Conservation (phyloP, 2,888 invertebrate species). For the Eubasilissa splendida region DNA sequence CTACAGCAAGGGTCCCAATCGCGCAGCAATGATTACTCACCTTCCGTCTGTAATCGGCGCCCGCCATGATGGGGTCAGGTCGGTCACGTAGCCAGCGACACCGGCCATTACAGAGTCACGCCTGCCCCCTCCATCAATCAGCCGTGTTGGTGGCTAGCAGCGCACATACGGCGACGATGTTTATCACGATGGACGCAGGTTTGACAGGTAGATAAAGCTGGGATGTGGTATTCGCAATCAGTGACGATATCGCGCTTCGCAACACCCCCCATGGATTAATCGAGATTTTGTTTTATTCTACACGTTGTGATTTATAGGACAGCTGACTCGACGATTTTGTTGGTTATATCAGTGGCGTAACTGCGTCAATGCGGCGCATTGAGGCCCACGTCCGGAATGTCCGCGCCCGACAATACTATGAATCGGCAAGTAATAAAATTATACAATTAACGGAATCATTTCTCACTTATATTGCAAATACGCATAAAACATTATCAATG, state of each 20-base stretch:
- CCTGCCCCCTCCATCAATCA: background rate
- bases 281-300: constrained; percentile 3
- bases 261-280: background rate
- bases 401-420: too few species aligned
- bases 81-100: background rate
- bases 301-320: background rate
- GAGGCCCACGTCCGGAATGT: too few species aligned
- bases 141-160: too few species aligned
- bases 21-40: background rate
- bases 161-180: too few species aligned
- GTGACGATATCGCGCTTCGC: background rate
- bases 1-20: background rate
- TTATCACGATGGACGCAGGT: background rate
- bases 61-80: background rate
- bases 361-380: too few species aligned
- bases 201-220: background rate
- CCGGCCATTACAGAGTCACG: background rate
- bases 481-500: too few species aligned
- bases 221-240: background rate
- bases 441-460: too few species aligned
- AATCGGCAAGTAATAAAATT: too few species aligned
- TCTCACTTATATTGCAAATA: too few species aligned
- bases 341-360: too few species aligned
- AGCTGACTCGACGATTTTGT: too few species aligned
- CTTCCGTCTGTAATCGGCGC: background rate